Evolutionary conservation across 2,888 invertebrate species (phyloP).

Genomic region (Pammene aurita): DNA sequence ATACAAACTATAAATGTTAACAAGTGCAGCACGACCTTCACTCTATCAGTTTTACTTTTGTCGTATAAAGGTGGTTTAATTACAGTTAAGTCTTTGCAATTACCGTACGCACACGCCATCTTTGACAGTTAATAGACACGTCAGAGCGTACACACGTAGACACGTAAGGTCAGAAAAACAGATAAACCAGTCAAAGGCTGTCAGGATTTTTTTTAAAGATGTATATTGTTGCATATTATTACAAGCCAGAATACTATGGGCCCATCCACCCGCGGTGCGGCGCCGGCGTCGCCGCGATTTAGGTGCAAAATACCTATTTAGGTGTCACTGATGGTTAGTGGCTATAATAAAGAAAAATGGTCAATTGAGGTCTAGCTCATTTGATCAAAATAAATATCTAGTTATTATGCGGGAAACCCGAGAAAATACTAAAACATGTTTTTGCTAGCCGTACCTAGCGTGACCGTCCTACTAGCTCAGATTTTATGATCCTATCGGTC

Average conservation of each 20-base stretch:
- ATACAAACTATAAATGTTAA: slow-evolving; percentile 1
- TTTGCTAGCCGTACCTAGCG: slow-evolving; percentile 49
- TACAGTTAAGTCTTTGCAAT: slow-evolving; percentile 36
- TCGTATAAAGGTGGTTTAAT: slow-evolving; percentile 28
- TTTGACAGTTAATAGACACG: slow-evolving; percentile 41
- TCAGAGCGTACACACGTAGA: too few species aligned
- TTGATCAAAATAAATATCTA: too few species aligned
- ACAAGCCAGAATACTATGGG: too few species aligned
- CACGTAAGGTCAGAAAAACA: slow-evolving; percentile 27
- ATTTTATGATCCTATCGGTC: slow-evolving; percentile 50
- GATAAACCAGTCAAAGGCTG: too few species aligned
- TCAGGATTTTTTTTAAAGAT: too few species aligned
- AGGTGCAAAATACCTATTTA: too few species aligned
- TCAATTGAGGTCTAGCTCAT: too few species aligned
- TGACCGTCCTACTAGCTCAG: slow-evolving; percentile 53
- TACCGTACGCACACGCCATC: slow-evolving; percentile 34
- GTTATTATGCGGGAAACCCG: not conserved
- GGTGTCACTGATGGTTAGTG: too few species aligned
- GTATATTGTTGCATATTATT: too few species aligned
- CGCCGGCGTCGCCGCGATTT: too few species aligned
- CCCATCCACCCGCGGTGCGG: too few species aligned
- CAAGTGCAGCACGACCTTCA: slow-evolving; percentile 28
- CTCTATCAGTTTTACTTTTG: slow-evolving; percentile 37
- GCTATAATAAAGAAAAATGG: too few species aligned
- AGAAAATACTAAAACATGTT: not conserved